Base-by-base conservation (phyloP, 2,797 vertebrate species). In the Oreochromis grahami region DNA sequence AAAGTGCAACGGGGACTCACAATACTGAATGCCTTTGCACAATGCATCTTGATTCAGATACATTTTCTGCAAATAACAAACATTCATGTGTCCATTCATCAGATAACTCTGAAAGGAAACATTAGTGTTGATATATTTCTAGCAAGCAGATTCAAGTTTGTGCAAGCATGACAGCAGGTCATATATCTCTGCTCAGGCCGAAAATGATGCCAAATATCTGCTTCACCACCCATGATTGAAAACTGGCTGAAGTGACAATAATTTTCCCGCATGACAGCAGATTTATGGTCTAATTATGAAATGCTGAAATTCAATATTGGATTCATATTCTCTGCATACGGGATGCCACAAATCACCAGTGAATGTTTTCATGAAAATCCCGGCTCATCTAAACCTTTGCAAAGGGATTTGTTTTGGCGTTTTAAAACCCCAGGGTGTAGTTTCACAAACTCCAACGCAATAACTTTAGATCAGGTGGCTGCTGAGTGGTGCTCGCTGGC, bases 231-330 rank as follows among this genome's bases (percentile, higher is more conserved):
- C 24, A 15, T 80, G 36, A 87, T 19, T 29, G 29, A 81, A 38
- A 21, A 85, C 29, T 6, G 5, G 21, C 51, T 5, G 17, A 76
- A 68, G 76, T 58, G 63, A 74, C 14, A 77, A 68, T 3, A 36
- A 84, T 86, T 85, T 84, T 4, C 68, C 53, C 45, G 55, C 77
- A 43, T 45, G 24, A 43, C 79, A 58, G 58, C 45, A 41, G 83
- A 87, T 87, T 84, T 36, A 86, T 82, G 32, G 56, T 29, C 85
- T 68, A 26, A 87, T 84, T 76, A 78, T n/a, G 1, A 89, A 77
- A 81, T 76, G 26, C 56, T 36, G 56, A 38, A 38, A 82, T 84
- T 80, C 51, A 60, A 45, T 8, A 11, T 15, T 52, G 53, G 38
- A 84, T 78, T 78, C 63, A 79, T 70, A 60, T 72, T 84, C 36